Base-by-base conservation (phyloP, 2,888 invertebrate species). In the Oscheius myriophilus region DNA sequence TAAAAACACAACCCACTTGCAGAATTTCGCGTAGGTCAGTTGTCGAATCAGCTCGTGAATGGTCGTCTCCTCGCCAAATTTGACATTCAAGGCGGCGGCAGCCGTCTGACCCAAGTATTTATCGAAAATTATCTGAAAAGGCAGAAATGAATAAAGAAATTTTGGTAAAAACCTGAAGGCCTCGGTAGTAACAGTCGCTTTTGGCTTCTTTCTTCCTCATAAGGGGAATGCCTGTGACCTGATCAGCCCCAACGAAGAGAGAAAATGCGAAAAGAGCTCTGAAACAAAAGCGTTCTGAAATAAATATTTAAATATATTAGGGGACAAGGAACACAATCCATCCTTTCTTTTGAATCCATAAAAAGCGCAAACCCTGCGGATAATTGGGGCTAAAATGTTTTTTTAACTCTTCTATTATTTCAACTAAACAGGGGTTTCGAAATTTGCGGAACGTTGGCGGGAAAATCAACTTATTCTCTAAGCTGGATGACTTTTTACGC, bases 21-120 rank as follows among this genome's bases (percentile, higher is more conserved):
- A 63, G 41, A 76, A 80, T 45, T 73, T 72, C 2, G 78, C 65
- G 53, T 76, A 75, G 2, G 78, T 71, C 39, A 76, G 74, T 18
- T 73, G 73, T 41, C 72, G 67, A 18, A 80, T 39, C 43, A 80
- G 26, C 52, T 80, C 76, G 26, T 46, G 73, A 16, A 76, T 68
- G 6, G 77, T 72, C 9, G 66, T 54, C 12, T 67, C 18, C 12
- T 65, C 7, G 39, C 54, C 43, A 43, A 76, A 71, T 14, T 52
- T 57, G 3, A 71, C 52, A 11, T 61, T 23, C 14, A 43, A 9
- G 7, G 45, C n/a, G n/a, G 16, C 21, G 21, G 23, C n/a, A 42
- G 16, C 12, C 16, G n/a, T 58, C 23, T 25, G 26, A 4, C 46
- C 18, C 14, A 43, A 14, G 39, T 39, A 64, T 39, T 42, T 53